A percentile compares a stretch with the other conserved stretches of the same genome.
Conservation (phyloP, 23 tunicate genomes). For the Styela plicata region DNA sequence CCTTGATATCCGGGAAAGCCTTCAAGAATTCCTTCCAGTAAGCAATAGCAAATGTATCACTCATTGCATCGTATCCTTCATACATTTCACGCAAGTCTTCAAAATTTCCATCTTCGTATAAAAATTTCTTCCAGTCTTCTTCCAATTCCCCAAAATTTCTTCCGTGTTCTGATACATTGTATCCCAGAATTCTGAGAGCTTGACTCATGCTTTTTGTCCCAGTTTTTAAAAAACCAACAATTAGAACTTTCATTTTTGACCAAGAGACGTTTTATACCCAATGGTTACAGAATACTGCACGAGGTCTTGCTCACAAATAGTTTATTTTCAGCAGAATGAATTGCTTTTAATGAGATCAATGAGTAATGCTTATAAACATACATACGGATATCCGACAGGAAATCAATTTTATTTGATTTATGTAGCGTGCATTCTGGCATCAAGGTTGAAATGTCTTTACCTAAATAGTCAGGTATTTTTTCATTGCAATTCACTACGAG, state of each 20-base stretch:
- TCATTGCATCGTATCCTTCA: background rate
- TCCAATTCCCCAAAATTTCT: background rate
- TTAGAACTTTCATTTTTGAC: background rate
- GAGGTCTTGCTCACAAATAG: no score
- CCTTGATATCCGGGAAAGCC: background rate
- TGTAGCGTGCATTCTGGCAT: no score
- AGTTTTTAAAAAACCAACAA: background rate
- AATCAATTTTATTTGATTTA: no score
- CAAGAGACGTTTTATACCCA: no score
- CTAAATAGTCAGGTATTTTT: no score
- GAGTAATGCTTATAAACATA: no score
- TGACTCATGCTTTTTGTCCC: background rate
- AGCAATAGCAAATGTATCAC: background rate
- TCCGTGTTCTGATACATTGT: background rate
- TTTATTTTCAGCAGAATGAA: no score
- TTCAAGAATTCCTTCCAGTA: background rate
- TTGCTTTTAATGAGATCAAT: no score
- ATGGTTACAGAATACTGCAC: no score
- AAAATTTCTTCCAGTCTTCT: background rate
- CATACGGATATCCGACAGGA: no score
- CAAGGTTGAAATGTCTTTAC: no score
- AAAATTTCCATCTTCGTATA: background rate
- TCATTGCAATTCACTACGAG: no score
- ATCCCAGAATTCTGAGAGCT: background rate
- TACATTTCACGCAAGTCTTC: background rate